A percentile compares a stretch with the other conserved stretches of the same genome.
Evolutionary conservation across 2,113 vertebrate genomes (phyloP).

Genomic region (Recurvirostra avosetta): DNA sequence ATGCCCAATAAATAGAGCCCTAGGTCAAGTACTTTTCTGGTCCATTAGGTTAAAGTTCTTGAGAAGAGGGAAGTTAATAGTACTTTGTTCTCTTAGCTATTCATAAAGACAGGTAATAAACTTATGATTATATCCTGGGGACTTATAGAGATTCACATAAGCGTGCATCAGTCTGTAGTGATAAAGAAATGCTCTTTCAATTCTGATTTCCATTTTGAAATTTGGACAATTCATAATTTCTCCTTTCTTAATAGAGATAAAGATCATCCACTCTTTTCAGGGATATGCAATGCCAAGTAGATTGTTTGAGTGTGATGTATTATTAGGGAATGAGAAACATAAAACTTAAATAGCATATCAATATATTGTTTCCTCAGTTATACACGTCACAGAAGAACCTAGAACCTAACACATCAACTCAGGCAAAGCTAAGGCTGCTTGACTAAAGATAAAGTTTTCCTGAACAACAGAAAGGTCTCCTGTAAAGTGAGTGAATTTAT

Average conservation of each 20-base stretch:
- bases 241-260: neutral
- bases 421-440: neutral
- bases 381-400: neutral
- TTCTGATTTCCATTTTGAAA: constrained; percentile 36
- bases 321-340: neutral
- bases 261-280: neutral
- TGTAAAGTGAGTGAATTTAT: neutral
- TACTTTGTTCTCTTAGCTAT: constrained; percentile 43
- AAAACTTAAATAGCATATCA: neutral
- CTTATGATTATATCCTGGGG: constrained; percentile 27
- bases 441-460: neutral
- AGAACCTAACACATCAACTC: neutral
- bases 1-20: neutral
- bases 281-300: neutral
- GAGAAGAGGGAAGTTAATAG: constrained; percentile 8
- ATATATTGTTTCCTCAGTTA: neutral
- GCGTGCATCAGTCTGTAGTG: neutral
- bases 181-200: neutral
- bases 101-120: constrained; percentile 59
- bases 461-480: neutral
- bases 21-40: constrained; percentile 41
- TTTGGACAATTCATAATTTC: neutral
- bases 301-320: neutral
- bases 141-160: constrained; percentile 25
- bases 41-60: constrained; percentile 36